Conservation (phyloP, 2,797 vertebrate genomes). For the Sus cebifrons region DNA sequence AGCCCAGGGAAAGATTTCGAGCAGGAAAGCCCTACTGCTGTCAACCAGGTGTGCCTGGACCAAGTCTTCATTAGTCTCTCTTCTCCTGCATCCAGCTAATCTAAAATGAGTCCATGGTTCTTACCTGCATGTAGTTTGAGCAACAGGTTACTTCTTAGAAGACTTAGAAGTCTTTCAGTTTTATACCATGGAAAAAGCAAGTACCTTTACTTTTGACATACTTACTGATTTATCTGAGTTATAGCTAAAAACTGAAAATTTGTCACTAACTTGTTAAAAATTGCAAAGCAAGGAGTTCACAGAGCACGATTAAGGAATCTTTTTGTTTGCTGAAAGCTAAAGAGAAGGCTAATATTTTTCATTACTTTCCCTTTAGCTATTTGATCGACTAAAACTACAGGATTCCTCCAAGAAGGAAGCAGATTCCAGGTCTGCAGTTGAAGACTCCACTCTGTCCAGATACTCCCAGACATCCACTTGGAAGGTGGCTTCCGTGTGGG, state of each 20-base stretch:
- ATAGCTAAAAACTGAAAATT: slow-evolving; percentile 51
- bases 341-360: slow-evolving; percentile 49
- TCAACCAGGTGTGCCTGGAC: slow-evolving; percentile 18
- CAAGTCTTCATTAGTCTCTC: neutral
- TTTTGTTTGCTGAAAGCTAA: neutral
- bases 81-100: neutral
- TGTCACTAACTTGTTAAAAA: slow-evolving; percentile 32
- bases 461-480: slow-evolving; percentile 86
- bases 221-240: slow-evolving; percentile 29
- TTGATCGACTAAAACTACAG: slow-evolving; percentile 96
- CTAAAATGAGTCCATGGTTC: neutral
- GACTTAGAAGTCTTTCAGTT: slow-evolving; percentile 1
- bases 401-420: slow-evolving; percentile 89
- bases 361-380: slow-evolving; percentile 92
- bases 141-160: neutral
- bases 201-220: slow-evolving; percentile 41
- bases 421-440: slow-evolving; percentile 86
- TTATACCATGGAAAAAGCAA: slow-evolving; percentile 7
- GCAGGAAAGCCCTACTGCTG: slow-evolving; percentile 52
- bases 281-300: neutral
- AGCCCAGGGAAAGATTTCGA: neutral
- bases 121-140: neutral
- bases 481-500: slow-evolving; percentile 88
- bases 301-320: slow-evolving; percentile 24
- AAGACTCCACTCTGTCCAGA: slow-evolving; percentile 87